phyloP scores from a whole-genome alignment of 2,888 invertebrate genomes.

The Thalpophila matura region DNA sequence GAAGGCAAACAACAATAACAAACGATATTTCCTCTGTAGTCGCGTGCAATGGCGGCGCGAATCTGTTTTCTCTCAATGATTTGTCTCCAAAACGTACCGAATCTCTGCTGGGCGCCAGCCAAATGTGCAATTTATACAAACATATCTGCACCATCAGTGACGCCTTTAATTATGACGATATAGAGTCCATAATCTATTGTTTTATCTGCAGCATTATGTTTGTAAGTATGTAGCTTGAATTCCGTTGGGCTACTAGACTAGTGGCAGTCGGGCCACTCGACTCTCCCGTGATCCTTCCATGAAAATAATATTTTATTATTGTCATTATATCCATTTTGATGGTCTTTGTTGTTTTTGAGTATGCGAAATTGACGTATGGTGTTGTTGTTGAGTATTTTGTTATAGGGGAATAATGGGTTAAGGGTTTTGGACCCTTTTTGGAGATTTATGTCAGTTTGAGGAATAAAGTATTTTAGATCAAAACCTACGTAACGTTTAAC shows the following conservation, averaged over 20 bases:
- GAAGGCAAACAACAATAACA: conserved; percentile 78
- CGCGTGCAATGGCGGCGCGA: conserved; percentile 82
- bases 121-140: conserved; percentile 83
- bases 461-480: not conserved
- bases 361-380: conserved; percentile 40
- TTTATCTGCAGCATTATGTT: conserved; percentile 47
- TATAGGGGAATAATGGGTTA: not conserved
- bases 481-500: no score
- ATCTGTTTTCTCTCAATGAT: conserved; percentile 89
- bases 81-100: conserved; percentile 87
- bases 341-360: conserved; percentile 65
- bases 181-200: conserved; percentile 65
- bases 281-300: conserved; percentile 83
- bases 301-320: conserved; percentile 87
- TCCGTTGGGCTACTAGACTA: conserved; percentile 77
- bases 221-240: conserved; percentile 82
- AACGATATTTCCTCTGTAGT: conserved; percentile 77
- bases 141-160: conserved; percentile 33
- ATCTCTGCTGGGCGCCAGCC: conserved; percentile 87
- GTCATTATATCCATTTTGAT: conserved; percentile 75
- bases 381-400: not conserved
- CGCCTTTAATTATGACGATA: conserved; percentile 41
- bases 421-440: not conserved
- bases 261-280: conserved; percentile 74
- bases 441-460: not conserved